Conservation (phyloP, 1,140 invertebrate genomes). For the Heliconius hewitsoni region DNA sequence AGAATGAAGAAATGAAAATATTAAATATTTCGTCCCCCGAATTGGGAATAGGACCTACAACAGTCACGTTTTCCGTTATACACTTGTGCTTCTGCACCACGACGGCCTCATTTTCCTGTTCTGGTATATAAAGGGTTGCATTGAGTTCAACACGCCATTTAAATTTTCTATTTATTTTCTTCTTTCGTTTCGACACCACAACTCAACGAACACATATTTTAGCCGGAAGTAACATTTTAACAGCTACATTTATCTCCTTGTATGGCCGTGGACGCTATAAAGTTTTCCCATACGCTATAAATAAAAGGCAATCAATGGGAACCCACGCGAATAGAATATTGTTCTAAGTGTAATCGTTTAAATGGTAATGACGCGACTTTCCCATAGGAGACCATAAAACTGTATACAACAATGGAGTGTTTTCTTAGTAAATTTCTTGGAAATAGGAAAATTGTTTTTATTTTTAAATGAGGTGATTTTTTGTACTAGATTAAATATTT, state of each 20-base stretch:
- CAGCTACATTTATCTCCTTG: constrained; percentile 15
- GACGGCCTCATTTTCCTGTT: no score
- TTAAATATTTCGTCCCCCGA: no score
- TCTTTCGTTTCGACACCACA: neutral
- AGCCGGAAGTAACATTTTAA: constrained; percentile 12
- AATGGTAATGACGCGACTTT: constrained; percentile 43
- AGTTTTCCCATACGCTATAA: constrained; percentile 30
- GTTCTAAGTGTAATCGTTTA: constrained; percentile 38
- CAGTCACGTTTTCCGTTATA: no score
- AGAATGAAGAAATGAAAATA: no score
- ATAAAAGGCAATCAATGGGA: constrained; percentile 33
- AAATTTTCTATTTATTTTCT: no score
- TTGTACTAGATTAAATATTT: no score
- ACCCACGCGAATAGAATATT: constrained; percentile 36
- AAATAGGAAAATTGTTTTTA: neutral
- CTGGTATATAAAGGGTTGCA: no score
- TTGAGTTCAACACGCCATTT: no score
- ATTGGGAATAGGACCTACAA: no score
- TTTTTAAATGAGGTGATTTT: neutral
- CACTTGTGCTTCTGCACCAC: no score
- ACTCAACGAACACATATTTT: neutral
- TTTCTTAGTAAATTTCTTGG: neutral
- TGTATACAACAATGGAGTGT: neutral
- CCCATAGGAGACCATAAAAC: constrained; percentile 42
- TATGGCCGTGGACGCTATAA: constrained; percentile 11